Base-by-base conservation (phyloP, 37 sponge, comb jelly and placozoan genomes). In the Amphimedon queenslandica region DNA sequence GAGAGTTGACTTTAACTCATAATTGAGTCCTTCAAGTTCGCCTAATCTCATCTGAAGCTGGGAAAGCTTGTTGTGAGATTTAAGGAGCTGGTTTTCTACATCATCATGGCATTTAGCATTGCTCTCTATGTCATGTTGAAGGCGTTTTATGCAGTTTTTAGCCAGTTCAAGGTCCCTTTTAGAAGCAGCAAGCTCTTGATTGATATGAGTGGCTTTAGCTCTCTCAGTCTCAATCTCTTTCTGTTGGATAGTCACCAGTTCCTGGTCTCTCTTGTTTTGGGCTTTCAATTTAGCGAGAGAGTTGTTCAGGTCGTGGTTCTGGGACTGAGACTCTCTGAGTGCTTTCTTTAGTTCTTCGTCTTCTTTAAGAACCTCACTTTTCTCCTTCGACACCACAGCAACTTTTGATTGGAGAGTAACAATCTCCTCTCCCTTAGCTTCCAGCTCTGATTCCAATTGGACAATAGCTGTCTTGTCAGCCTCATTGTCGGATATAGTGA, bases 221-320 rank as follows among this genome's bases (percentile, higher is more conserved):
- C n/a, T n/a, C n/a, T n/a, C n/a, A 58, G 2, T 73, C 47, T 73
- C 75, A 31, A 79, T 42, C 40, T 78, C 79, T 29, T 55, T 66
- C 30, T 73, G 73, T 20, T 79, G 74, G 42, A 73, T 73, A 13
- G 63, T 72, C n/a, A 64, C 68, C 61, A 85, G 38, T 39, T 79
- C 85, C 79, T 29, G 51, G 40, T 60, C 64, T 53, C 57, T 37
- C 20, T 58, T 79, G 25, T 47, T 43, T 37, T 78, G 73, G 39
- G 73, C 47, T n/a, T 38, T 35, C 0, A 66, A 67, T 27, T 79
- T 72, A 27, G 23, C 10, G n/a, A 57, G 72, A 24, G 60, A 34
- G 42, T 78, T 78, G 25, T 38, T 74, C 32, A 78, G 34, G 2
- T 72, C 69, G 6, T 73, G 39, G 39, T 79, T 72, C 18, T 73